Percentiles rank a stretch among this genome's conserved stretches.
phyloP scores from a whole-genome alignment of 2,797 vertebrate genomes.

The Parotocinclus haroldoi region DNA sequence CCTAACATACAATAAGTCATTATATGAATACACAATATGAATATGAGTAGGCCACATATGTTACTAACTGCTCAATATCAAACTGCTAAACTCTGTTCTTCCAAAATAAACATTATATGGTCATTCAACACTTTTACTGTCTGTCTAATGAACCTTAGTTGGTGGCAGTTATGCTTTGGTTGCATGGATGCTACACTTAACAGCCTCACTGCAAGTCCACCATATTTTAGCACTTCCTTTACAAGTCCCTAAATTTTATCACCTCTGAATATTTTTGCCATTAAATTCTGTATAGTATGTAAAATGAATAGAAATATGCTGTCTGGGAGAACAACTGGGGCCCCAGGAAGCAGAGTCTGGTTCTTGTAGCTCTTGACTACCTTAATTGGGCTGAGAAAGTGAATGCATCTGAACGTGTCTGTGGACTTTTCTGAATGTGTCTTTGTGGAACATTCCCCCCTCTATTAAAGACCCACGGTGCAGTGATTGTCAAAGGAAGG shows the following conservation, averaged over 20 bases:
- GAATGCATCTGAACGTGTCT: conserved; percentile 13
- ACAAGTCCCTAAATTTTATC: conserved; percentile 9
- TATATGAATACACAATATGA: too few relatives aligned
- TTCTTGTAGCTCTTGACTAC: conserved; percentile 17
- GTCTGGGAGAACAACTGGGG: neutral
- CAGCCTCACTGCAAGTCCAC: conserved; percentile 9
- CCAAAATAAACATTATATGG: conserved; percentile 7
- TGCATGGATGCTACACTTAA: conserved; percentile 24
- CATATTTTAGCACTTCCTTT: conserved; percentile 14
- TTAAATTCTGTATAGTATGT: conserved; percentile 9
- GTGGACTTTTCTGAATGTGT: conserved; percentile 7
- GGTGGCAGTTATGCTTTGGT: conserved; percentile 8
- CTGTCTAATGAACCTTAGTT: conserved; percentile 16
- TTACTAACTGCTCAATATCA: too few relatives aligned
- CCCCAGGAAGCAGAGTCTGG: conserved; percentile 18
- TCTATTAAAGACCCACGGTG: conserved; percentile 11
- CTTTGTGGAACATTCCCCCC: conserved; percentile 30
- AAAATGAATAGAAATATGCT: conserved; percentile 9
- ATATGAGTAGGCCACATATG: too few relatives aligned
- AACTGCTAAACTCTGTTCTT: conserved; percentile 3
- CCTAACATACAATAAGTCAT: too few relatives aligned
- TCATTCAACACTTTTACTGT: neutral
- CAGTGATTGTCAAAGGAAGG: conserved; percentile 22
- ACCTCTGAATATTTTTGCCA: conserved; percentile 10
- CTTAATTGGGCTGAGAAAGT: conserved; percentile 20